Percentiles rank a stretch among this genome's conserved stretches.
Conservation (phyloP, 1,140 invertebrate species). For the Microplitis demolitor region DNA sequence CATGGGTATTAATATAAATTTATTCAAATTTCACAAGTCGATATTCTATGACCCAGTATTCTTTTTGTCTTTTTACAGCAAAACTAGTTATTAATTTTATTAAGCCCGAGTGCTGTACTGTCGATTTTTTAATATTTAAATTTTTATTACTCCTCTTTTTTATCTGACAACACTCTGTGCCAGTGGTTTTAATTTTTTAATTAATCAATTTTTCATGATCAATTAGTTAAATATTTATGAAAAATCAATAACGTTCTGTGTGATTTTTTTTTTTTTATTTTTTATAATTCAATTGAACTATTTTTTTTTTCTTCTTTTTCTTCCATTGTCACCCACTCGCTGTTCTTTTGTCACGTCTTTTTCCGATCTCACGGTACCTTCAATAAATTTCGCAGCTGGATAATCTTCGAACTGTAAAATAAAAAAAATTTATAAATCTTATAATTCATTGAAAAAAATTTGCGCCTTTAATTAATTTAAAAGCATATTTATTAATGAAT, state of each 20-base stretch:
- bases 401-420: background rate
- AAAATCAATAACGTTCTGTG: background rate
- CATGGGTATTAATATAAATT: too few species aligned
- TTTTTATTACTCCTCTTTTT: background rate
- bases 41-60: too few species aligned
- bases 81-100: too few species aligned
- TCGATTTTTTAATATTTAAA: background rate
- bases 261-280: background rate
- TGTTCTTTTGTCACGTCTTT: background rate
- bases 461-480: too few species aligned
- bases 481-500: too few species aligned
- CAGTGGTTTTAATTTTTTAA: too few species aligned
- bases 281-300: background rate
- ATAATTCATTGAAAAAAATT: too few species aligned
- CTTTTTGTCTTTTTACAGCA: too few species aligned
- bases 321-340: background rate
- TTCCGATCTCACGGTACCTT: background rate
- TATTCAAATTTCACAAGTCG: too few species aligned
- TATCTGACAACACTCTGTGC: background rate
- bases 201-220: too few species aligned
- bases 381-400: background rate
- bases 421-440: background rate
- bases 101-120: background rate
- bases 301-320: background rate
- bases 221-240: too few species aligned